phyloP scores from a whole-genome alignment of 2,888 invertebrate species.

The Pyrochroa serraticornis region DNA sequence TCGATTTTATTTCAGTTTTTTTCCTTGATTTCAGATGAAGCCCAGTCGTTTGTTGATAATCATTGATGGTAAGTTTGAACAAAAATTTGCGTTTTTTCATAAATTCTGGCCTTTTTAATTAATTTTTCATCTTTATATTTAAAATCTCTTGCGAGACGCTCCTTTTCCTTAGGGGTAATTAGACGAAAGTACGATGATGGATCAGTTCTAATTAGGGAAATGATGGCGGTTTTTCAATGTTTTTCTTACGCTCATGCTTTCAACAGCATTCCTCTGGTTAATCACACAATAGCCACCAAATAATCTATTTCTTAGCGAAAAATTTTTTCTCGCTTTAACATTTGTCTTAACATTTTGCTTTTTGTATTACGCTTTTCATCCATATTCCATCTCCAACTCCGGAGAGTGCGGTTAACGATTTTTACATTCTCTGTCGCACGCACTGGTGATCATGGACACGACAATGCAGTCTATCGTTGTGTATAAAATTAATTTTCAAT shows the following conservation, averaged over 20 bases:
- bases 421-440: too few relatives aligned
- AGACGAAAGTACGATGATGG: slow-evolving; percentile 5
- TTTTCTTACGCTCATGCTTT: background rate
- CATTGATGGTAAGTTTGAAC: slow-evolving; percentile 9
- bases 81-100: slow-evolving; percentile 5
- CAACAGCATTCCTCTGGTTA: too few relatives aligned
- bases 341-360: too few relatives aligned
- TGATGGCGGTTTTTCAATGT: background rate
- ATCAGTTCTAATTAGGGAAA: slow-evolving; percentile 6
- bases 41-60: slow-evolving; percentile 2
- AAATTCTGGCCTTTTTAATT: slow-evolving; percentile 7
- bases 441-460: too few relatives aligned
- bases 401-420: too few relatives aligned
- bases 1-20: slow-evolving; percentile 1
- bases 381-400: too few relatives aligned
- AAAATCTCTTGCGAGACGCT: background rate
- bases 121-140: slow-evolving; percentile 11
- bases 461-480: too few relatives aligned
- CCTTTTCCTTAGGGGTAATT: slow-evolving; percentile 14
- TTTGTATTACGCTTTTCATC: too few relatives aligned
- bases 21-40: slow-evolving; percentile 14
- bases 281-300: background rate
- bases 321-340: background rate
- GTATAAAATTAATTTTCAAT: too few relatives aligned
- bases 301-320: background rate